A percentile compares a stretch with the other conserved stretches of the same genome.
Conservation (phyloP, 2,888 invertebrate genomes). For the Listrodromus nycthemerus region DNA sequence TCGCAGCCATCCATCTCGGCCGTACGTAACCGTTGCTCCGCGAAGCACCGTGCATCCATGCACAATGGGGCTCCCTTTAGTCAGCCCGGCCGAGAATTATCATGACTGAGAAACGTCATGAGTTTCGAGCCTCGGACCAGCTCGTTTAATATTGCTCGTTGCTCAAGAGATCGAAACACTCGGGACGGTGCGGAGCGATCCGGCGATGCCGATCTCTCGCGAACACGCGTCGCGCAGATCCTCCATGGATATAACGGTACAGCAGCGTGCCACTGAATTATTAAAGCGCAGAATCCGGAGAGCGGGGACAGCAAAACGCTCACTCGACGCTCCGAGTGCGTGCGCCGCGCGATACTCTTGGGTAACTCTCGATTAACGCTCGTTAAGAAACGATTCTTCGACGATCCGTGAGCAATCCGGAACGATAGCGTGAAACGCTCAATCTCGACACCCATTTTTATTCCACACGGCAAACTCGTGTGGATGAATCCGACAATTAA, state of each 20-base stretch:
- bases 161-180: conserved; percentile 40
- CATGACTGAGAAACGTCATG: conserved; percentile 27
- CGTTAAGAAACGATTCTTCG: conserved; percentile 53
- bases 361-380: conserved; percentile 43
- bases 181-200: conserved; percentile 26
- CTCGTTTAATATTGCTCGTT: conserved; percentile 63
- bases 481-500: neutral
- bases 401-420: conserved; percentile 7
- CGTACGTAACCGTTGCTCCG: conserved; percentile 32
- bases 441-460: neutral
- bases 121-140: conserved; percentile 8
- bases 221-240: conserved; percentile 19
- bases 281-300: conserved; percentile 18
- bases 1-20: conserved; percentile 58
- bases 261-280: conserved; percentile 47
- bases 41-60: conserved; percentile 5
- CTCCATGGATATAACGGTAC: conserved; percentile 39
- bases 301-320: conserved; percentile 13
- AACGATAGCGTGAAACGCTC: conserved; percentile 1
- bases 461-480: neutral
- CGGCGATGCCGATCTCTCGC: conserved; percentile 27
- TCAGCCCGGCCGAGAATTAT: conserved; percentile 16
- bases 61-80: neutral
- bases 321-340: neutral
- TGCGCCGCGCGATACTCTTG: neutral